Evolutionary conservation across 1,140 invertebrate genomes (phyloP), one percentile per base, ranked within the genome.

Genomic region (Notospermus geniculatus): DNA sequence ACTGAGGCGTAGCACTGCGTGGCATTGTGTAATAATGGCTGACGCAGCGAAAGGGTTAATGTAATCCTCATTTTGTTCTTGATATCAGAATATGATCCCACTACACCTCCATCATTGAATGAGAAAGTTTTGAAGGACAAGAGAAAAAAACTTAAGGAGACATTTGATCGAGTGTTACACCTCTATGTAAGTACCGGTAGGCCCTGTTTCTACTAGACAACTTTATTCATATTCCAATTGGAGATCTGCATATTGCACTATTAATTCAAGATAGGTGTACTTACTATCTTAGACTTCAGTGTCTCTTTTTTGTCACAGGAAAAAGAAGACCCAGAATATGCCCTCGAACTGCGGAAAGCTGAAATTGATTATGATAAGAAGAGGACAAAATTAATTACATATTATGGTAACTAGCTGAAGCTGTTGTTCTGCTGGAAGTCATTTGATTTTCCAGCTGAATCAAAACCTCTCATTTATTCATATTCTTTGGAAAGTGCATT

Each of bases 101-200:
- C 91, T 69, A 90, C 95, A 75, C 91, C 94, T 52, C 94, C 95
- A 30, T 91, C 92, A 17, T 80, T 98, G 1, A 97, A 95, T 84
- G 94, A 97, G 76, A 97, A 78, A 70, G 95, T 98, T 19, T 82
- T 98, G 54, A 93, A 94, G 81, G 95, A 98, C 73, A 98, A 98
- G 82, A 83, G 95, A 67, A 95, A 94, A 78, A 98, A 98, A 81
- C 82, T 98, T 7, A 90, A 91, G 80, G 95, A 97, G 79, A 98
- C 95, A 1, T 88, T 97, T 82, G 91, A 95, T 68, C 86, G 95
- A 71, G 92, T 97, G 32, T 86, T 96, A 69, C 90, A 91, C 82
- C 90, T 97, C 85, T 97, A 97, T 90, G 93, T 95, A 90, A 92
- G 92, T 91, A 87, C 50, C 9, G 4, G 19, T 25, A 59, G 22